Evolutionary conservation across 2,888 invertebrate genomes (phyloP).

Genomic region (Ophioninae sp.): DNA sequence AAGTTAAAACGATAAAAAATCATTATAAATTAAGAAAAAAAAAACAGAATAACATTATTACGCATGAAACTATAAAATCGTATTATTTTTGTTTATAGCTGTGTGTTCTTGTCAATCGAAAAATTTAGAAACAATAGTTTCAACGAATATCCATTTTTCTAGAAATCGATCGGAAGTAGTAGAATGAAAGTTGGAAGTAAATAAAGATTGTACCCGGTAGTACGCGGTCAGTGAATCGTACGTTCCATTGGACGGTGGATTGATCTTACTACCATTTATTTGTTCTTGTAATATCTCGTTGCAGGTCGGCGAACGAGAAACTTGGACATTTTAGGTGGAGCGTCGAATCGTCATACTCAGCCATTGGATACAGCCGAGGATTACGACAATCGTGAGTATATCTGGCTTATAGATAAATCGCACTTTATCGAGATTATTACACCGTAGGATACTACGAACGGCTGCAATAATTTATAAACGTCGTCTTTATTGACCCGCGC

Average conservation of each 20-base stretch:
- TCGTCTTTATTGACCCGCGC: slow-evolving; percentile 29
- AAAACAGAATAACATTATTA: background rate
- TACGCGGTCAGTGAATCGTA: too few relatives aligned
- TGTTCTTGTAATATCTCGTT: slow-evolving; percentile 46
- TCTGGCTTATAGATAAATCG: slow-evolving; percentile 24
- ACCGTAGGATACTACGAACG: background rate
- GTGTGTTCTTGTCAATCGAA: too few relatives aligned
- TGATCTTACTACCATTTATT: background rate
- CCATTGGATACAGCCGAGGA: slow-evolving; percentile 70
- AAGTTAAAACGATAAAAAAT: background rate
- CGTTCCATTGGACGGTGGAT: background rate
- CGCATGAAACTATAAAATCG: too few relatives aligned
- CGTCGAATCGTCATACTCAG: slow-evolving; percentile 72
- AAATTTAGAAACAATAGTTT: too few relatives aligned
- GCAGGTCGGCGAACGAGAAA: slow-evolving; percentile 77
- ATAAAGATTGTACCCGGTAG: too few relatives aligned
- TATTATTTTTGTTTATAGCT: background rate
- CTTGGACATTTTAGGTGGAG: slow-evolving; percentile 72
- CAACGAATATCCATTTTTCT: too few relatives aligned
- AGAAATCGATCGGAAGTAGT: too few relatives aligned
- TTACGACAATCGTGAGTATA: slow-evolving; percentile 72
- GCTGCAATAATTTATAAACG: slow-evolving; percentile 44
- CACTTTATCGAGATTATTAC: slow-evolving; percentile 24
- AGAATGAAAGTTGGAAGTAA: too few relatives aligned
- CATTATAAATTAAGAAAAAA: background rate